phyloP scores from a whole-genome alignment of 1,140 invertebrate genomes.

The Drosophila pandora region DNA sequence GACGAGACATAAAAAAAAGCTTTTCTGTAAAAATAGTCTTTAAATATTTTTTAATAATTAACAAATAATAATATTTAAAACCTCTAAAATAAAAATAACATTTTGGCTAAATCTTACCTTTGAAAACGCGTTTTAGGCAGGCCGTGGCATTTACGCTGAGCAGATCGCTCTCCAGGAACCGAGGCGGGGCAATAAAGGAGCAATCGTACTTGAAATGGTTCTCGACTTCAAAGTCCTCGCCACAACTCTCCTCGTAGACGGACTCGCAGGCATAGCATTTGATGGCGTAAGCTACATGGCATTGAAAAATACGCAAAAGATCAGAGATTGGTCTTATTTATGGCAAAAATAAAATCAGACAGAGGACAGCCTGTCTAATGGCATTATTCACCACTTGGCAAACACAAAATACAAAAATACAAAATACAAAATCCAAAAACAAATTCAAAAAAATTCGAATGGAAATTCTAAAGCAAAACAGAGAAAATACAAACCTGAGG shows the following conservation, averaged over 20 bases:
- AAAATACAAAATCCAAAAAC: neutral
- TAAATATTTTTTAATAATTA: neutral
- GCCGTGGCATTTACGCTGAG: slow-evolving; percentile 68
- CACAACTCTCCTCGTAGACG: slow-evolving; percentile 66
- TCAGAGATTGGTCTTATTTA: slow-evolving; percentile 31
- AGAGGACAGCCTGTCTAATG: slow-evolving; percentile 12
- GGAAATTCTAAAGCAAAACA: slow-evolving; percentile 20
- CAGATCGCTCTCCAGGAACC: slow-evolving; percentile 64
- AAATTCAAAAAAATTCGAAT: slow-evolving; percentile 8
- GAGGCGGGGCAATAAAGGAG: slow-evolving; percentile 67
- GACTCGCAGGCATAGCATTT: slow-evolving; percentile 78
- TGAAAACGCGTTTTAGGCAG: slow-evolving; percentile 70
- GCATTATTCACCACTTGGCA: slow-evolving; percentile 15
- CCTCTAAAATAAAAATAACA: too few species aligned
- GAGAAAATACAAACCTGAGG: slow-evolving; percentile 59
- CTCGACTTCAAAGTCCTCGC: slow-evolving; percentile 71
- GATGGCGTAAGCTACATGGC: slow-evolving; percentile 74
- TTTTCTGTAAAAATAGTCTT: neutral
- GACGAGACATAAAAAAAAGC: too few species aligned
- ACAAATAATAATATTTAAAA: neutral
- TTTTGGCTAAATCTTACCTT: slow-evolving; percentile 39
- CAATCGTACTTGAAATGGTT: slow-evolving; percentile 78
- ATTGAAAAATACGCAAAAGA: slow-evolving; percentile 51
- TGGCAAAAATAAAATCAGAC: slow-evolving; percentile 39
- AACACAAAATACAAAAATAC: slow-evolving; percentile 3